phyloP scores from a whole-genome alignment of 2,113 vertebrate genomes.

The Cyphomyrus discorhynchus region DNA sequence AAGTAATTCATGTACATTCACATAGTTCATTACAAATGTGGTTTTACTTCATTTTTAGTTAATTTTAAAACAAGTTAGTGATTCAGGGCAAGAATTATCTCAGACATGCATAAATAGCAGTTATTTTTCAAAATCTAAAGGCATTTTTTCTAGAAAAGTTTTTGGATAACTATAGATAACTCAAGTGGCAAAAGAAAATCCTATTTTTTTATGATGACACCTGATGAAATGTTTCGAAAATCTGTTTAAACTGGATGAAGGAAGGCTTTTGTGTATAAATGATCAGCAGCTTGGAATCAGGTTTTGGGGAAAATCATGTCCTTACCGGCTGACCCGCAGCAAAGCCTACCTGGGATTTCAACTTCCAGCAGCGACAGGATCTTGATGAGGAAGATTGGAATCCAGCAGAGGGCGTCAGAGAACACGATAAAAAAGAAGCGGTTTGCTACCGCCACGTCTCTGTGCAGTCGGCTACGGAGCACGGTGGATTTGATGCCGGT shows the following conservation, averaged over 20 bases:
- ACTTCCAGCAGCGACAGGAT: slow-evolving; percentile 44
- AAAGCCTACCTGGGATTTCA: slow-evolving; percentile 53
- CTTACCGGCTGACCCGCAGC: neutral
- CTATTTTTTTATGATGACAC: neutral
- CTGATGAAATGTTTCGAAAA: neutral
- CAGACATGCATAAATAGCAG: neutral
- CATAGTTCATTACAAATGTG: neutral
- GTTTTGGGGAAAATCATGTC: neutral
- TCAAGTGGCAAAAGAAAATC: neutral
- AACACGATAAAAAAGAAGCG: slow-evolving; percentile 59
- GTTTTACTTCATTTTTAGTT: neutral
- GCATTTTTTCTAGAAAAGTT: neutral
- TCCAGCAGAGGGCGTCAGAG: slow-evolving; percentile 77
- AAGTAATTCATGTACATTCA: neutral
- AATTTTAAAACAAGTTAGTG: neutral
- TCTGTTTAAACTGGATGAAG: neutral
- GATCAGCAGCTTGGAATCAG: neutral
- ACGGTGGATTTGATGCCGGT: slow-evolving; percentile 61
- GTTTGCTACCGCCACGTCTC: slow-evolving; percentile 60
- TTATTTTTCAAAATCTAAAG: neutral
- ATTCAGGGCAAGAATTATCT: neutral
- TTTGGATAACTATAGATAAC: neutral
- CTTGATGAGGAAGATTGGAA: slow-evolving; percentile 48
- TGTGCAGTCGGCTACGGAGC: slow-evolving; percentile 53
- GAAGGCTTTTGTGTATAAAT: neutral